These are phyloP conservation scores for Temnothorax curvispinosus DNA, from an alignment of 1,140 invertebrate genomes.

Conservation along the genomic window DNA sequence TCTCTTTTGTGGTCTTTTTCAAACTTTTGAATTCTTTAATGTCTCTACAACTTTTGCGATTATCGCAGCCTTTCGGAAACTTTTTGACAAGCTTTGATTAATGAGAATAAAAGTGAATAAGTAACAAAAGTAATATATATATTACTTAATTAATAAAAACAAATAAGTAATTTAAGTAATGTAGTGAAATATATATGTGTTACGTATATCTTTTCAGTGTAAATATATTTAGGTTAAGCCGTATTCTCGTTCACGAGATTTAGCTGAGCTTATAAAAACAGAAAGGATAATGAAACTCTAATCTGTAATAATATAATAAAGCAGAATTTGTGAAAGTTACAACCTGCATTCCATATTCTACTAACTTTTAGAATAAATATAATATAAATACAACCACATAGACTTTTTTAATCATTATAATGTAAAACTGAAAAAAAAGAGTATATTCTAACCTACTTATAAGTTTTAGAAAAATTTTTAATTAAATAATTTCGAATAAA, in stretches of 20 bases:
- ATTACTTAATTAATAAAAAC: too few relatives aligned
- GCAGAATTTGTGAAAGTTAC: slow-evolving; percentile 19
- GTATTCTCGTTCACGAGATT: slow-evolving; percentile 9
- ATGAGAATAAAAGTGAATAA: not conserved
- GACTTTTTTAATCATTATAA: not conserved
- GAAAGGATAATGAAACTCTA: slow-evolving; percentile 5
- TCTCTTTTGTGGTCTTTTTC: not conserved
- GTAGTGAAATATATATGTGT: not conserved
- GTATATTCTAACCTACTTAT: not conserved
- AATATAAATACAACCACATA: not conserved
- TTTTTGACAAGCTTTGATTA: slow-evolving; percentile 1
- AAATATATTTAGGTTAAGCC: slow-evolving; percentile 32
- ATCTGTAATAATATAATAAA: slow-evolving; percentile 11
- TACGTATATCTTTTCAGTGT: not conserved
- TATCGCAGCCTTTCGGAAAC: not conserved
- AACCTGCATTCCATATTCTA: not conserved
- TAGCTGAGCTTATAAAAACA: slow-evolving; percentile 20
- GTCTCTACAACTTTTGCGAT: not conserved
- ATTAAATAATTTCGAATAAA: not conserved
- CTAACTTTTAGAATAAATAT: slow-evolving; percentile 3
- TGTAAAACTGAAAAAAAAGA: not conserved
- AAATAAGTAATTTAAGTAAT: not conserved
- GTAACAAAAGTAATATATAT: not conserved
- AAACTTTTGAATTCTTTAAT: not conserved
- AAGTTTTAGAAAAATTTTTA: not conserved